Evolutionary conservation across 2,113 vertebrate species (phyloP).

Genomic region (Sialia sialis): DNA sequence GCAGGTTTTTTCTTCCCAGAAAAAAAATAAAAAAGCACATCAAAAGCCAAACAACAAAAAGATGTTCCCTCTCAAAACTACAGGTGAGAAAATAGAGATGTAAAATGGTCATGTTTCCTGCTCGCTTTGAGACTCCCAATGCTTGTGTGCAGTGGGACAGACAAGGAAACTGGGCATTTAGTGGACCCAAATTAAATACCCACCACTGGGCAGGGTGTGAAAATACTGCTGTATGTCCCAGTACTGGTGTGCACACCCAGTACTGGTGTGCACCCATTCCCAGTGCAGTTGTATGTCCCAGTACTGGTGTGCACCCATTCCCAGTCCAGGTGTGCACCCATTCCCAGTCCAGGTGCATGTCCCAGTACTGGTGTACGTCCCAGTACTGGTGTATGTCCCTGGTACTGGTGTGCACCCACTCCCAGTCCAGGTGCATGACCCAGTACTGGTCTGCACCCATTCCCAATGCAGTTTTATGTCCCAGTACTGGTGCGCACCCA

Average conservation of each 20-base stretch:
- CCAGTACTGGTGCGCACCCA: neutral
- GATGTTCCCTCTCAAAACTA: neutral
- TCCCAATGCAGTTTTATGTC: neutral
- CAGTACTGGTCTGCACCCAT: fast-evolving
- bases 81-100: neutral
- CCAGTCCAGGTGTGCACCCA: fast-evolving
- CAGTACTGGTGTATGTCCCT: fast-evolving
- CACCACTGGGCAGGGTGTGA: fast-evolving
- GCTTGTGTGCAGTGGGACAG: neutral
- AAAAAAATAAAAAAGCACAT: neutral
- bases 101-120: neutral
- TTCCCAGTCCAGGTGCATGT: fast-evolving
- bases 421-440: neutral
- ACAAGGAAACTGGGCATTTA: neutral
- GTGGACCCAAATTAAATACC: neutral
- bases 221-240: fast-evolving
- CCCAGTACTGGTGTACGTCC: neutral
- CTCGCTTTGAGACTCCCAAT: neutral
- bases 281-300: neutral
- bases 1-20: neutral
- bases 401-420: too few species aligned
- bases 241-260: neutral
- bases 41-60: neutral
- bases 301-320: neutral
- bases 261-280: neutral